Percentiles rank a stretch among this genome's conserved stretches.
phyloP scores from a whole-genome alignment of 1,140 invertebrate genomes.

The Asbolus verrucosus region DNA sequence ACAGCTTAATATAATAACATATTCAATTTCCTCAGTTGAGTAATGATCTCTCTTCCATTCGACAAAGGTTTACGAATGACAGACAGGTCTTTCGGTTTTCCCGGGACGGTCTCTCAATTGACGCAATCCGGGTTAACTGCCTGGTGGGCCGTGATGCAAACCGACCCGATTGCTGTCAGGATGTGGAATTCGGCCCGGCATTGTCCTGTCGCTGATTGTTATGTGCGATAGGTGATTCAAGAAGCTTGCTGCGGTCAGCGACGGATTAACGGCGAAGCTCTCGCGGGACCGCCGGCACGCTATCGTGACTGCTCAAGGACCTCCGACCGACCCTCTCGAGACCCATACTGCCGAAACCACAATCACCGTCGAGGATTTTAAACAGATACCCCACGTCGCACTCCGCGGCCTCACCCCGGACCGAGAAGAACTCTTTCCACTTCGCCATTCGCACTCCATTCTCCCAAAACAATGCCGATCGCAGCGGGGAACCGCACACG shows the following conservation, averaged over 20 bases:
- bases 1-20: conserved; percentile 47
- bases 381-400: conserved; percentile 32
- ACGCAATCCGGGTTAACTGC: conserved; percentile 47
- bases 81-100: conserved; percentile 43
- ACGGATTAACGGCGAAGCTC: conserved; percentile 50
- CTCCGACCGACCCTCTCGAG: conserved; percentile 37
- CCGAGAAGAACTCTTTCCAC: conserved; percentile 38
- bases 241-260: conserved; percentile 52
- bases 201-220: conserved; percentile 50
- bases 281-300: conserved; percentile 40
- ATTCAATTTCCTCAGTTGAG: conserved; percentile 48
- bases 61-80: conserved; percentile 34
- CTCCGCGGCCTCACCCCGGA: background rate
- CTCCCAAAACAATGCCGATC: background rate
- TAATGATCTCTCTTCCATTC: conserved; percentile 47
- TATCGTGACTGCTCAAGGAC: conserved; percentile 46
- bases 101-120: conserved; percentile 43
- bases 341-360: conserved; percentile 45
- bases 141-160: conserved; percentile 46
- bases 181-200: conserved; percentile 33
- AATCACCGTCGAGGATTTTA: conserved; percentile 50
- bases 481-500: background rate
- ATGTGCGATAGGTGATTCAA: conserved; percentile 52
- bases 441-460: conserved; percentile 4
- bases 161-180: conserved; percentile 42